Evolutionary conservation across 2,888 invertebrate species (phyloP), one percentile per base, ranked within the genome.

Genomic region (Leptopilina drosophilae): DNA sequence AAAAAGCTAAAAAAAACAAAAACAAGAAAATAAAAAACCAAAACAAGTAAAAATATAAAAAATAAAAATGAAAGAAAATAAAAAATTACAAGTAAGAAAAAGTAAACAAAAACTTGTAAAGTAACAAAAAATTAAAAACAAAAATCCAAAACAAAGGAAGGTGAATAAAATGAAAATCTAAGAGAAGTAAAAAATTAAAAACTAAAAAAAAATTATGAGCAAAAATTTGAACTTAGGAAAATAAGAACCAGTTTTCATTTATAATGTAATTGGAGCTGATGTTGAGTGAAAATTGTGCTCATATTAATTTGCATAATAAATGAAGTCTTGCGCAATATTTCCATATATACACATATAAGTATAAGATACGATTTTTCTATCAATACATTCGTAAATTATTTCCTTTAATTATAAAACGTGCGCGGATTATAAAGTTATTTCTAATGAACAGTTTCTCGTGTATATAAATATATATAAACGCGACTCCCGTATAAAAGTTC

Each of bases 221-320:
- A 59, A n/a, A 20, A 15, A 33, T 49, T 53, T 20, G 14, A 26
- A 46, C 26, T 20, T 11, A 7, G 69, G 9, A 69, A 26, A 33
- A 33, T 69, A 26, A 69, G 53, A 69, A 73, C 53, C 56, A 73
- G 73, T 73, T 73, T 49, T 56, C 53, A 2, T 49, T 12, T 49
- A 73, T 7, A 73, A 26, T 56, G 73, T 73, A 73, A 73, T 73
- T 73, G 53, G 73, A 73, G 73, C 56, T 73, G 53, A 73, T 33
- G 73, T 56, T 73, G 73, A 53, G 56, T 26, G 73, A 73, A 33
- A 73, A 73, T 73, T 73, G 53, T 73, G 73, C 33, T 73, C 53
- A 73, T 73, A 73, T 73, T 33, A 73, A 73, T 73, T 73, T 73
- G 56, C 73, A 73, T 73, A 73, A 73, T 73, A 73, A 56, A 73